Evolutionary conservation across 2,797 vertebrate species (phyloP).

Genomic region (Cetoscarus ocellatus): DNA sequence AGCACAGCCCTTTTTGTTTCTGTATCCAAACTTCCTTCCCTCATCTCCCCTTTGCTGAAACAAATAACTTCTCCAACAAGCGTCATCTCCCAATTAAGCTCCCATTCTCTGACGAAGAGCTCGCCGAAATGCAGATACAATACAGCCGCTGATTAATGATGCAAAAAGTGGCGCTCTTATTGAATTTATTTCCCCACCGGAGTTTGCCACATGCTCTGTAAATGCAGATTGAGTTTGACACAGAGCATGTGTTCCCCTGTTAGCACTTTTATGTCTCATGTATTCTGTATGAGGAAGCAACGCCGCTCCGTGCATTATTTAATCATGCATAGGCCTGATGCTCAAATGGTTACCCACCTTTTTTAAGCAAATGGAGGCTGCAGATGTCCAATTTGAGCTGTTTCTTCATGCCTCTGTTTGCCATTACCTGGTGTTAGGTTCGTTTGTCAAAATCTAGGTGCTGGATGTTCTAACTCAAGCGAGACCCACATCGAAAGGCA

Average conservation of each 20-base stretch:
- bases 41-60: slow-evolving; percentile 14
- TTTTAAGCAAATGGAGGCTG: neutral
- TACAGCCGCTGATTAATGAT: slow-evolving; percentile 17
- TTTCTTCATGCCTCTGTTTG: neutral
- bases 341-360: neutral
- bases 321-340: slow-evolving; percentile 12
- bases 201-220: slow-evolving; percentile 16
- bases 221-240: slow-evolving; percentile 24
- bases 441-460: too few relatives aligned
- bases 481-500: too few relatives aligned
- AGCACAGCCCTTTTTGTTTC: slow-evolving; percentile 45
- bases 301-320: slow-evolving; percentile 40
- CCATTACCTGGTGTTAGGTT: neutral
- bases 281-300: slow-evolving; percentile 39
- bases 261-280: slow-evolving; percentile 38
- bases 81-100: slow-evolving; percentile 24
- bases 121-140: slow-evolving; percentile 1
- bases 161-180: slow-evolving; percentile 26
- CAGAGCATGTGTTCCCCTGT: slow-evolving; percentile 34
- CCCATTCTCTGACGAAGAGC: slow-evolving; percentile 29
- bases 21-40: slow-evolving; percentile 49
- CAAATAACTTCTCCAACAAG: slow-evolving; percentile 50
- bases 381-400: neutral
- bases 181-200: slow-evolving; percentile 8
- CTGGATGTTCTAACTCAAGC: too few relatives aligned